Evolutionary conservation across 1,140 invertebrate species (phyloP), one percentile per base, ranked within the genome.

Genomic region (Caenorhabditis tropicalis): DNA sequence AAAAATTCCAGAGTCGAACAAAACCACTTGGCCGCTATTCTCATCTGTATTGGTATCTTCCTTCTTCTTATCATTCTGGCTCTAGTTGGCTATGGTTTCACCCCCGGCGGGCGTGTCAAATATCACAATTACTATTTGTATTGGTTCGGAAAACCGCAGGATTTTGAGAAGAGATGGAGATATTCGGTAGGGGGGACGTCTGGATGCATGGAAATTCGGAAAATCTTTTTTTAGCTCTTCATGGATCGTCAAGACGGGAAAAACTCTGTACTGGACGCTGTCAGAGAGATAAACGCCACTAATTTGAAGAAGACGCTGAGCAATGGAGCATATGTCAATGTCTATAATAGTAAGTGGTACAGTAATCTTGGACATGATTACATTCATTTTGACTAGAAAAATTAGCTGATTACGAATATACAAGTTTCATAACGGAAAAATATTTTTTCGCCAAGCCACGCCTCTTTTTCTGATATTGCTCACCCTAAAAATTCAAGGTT

Each of bases 171-270:
- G 10, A 5, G 65, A 39, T 74, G 53, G 53, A 56, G 53, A 29
- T 56, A 27, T n/a, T 56, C 53, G 24, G 51, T 56, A 27, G 6
- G 49, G 16, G 16, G 6, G 10, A 0, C 1, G n/a, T 24, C 9
- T 9, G 51, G 27, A n/a, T 56, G 0, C 27, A 6, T 56, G 0
- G n/a, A 56, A 21, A 56, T 6, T 56, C n/a, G 9, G 15, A n/a
- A 56, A 56, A 56, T 56, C n/a, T n/a, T n/a, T n/a, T 74, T 74
- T n/a, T 36, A 74, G 65, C 6, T 74, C 9, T 74, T 74, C 36
- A 39, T 74, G 65, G 65, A 74, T 43, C 36, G 36, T 3, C 5
- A 74, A n/a, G 21, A 74, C 43, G 65, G 65, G 24, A 74, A 74
- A 15, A 39, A 74, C 16, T 33, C 65, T 27, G 36, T 74, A 24